Conservation (phyloP, 2,888 invertebrate species). For the Coronaproctus castanopsis region DNA sequence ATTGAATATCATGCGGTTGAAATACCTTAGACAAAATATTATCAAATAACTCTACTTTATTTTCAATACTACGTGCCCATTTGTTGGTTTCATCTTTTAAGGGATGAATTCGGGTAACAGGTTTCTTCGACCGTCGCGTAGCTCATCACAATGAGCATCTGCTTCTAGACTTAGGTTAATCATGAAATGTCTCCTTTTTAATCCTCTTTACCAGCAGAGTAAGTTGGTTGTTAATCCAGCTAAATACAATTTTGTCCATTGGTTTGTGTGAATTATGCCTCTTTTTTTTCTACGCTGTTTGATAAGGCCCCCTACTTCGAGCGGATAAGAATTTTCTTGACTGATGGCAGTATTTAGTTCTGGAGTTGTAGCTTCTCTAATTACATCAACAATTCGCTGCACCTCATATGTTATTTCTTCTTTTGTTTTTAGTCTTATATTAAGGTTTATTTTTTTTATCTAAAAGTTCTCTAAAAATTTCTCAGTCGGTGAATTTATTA, state of each 20-base stretch:
- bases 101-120: neutral
- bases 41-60: neutral
- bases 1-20: neutral
- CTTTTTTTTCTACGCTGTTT: neutral
- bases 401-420: too few relatives aligned
- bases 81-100: neutral
- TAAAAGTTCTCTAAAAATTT: too few relatives aligned
- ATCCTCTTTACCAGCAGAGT: neutral
- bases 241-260: neutral
- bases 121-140: neutral
- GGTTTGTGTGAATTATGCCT: neutral
- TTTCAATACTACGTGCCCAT: neutral
- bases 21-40: neutral
- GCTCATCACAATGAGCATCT: neutral
- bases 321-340: neutral
- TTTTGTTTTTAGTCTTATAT: too few relatives aligned
- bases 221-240: neutral
- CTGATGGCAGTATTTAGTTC: neutral
- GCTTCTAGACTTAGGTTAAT: neutral
- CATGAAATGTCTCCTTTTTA: neutral
- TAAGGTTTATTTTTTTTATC: too few relatives aligned
- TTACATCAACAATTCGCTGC: too few relatives aligned
- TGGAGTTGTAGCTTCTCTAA: neutral
- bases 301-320: neutral
- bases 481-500: too few relatives aligned